Percentiles rank a stretch among this genome's conserved stretches.
Evolutionary conservation across 1,140 invertebrate species (phyloP).

Genomic region (Drosophila miranda): DNA sequence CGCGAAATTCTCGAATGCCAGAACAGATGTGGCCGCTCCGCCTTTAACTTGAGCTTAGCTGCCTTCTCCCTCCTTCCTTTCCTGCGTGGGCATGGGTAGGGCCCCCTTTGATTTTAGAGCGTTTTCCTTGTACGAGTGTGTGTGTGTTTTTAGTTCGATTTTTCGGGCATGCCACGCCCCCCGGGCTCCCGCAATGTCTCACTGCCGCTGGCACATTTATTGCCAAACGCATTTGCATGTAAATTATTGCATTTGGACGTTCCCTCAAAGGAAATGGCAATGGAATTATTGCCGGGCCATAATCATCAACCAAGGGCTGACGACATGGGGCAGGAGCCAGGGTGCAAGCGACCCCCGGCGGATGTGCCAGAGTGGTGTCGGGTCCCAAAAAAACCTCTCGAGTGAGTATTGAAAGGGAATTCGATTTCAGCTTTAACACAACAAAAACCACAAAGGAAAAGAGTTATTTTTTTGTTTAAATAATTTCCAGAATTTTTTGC

Average conservation of each 20-base stretch:
- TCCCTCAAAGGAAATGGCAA: slow-evolving; percentile 40
- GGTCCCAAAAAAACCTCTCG: background rate
- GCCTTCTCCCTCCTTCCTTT: background rate
- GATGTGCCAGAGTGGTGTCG: too few relatives aligned
- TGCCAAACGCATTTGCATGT: slow-evolving; percentile 73
- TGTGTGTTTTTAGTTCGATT: slow-evolving; percentile 45
- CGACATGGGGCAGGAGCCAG: too few relatives aligned
- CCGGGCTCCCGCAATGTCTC: slow-evolving; percentile 19
- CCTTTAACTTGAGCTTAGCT: slow-evolving; percentile 14
- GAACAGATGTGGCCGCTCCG: slow-evolving; percentile 55
- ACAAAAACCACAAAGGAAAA: background rate
- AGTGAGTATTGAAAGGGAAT: background rate
- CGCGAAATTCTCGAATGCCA: slow-evolving; percentile 35
- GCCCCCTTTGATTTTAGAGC: slow-evolving; percentile 45
- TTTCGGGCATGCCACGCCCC: slow-evolving; percentile 14
- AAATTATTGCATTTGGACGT: slow-evolving; percentile 70
- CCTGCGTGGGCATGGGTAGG: too few relatives aligned
- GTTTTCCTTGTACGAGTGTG: slow-evolving; percentile 26
- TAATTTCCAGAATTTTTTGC: too few relatives aligned
- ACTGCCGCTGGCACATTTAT: slow-evolving; percentile 70
- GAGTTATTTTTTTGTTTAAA: background rate
- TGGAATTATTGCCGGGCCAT: slow-evolving; percentile 52
- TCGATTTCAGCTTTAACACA: too few relatives aligned
- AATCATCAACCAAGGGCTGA: slow-evolving; percentile 28
- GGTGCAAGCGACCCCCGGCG: too few relatives aligned